Conservation (phyloP, 2,888 invertebrate genomes). For the Laspeyria flexula region DNA sequence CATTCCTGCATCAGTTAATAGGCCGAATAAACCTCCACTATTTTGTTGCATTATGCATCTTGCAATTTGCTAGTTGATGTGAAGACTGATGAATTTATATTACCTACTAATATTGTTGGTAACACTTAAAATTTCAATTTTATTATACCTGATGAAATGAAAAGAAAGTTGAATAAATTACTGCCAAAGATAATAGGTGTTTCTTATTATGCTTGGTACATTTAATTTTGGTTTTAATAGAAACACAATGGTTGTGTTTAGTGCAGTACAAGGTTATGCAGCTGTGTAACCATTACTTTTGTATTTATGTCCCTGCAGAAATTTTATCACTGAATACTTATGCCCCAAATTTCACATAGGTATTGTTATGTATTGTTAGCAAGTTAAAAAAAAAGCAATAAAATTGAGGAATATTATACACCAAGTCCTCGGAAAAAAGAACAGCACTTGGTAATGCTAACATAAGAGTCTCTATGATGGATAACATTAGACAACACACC, state of each 20-base stretch:
- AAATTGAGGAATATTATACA: too few species aligned
- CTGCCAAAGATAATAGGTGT: constrained; percentile 35
- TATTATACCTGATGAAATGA: constrained; percentile 1
- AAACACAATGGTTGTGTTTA: not conserved
- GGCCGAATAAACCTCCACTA: constrained; percentile 23
- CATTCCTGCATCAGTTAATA: not conserved
- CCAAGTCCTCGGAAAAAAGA: too few species aligned
- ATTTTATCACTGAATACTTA: too few species aligned
- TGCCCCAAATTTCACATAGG: too few species aligned
- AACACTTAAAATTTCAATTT: not conserved
- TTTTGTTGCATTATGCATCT: constrained; percentile 27
- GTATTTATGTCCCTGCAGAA: not conserved
- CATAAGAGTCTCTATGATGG: too few species aligned
- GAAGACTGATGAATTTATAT: constrained; percentile 78
- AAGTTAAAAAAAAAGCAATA: too few species aligned
- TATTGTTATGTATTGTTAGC: too few species aligned
- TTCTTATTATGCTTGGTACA: constrained; percentile 7
- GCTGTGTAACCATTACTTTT: not conserved
- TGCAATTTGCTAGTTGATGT: constrained; percentile 44
- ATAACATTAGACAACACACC: too few species aligned
- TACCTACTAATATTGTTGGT: constrained; percentile 25
- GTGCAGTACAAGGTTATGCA: not conserved
- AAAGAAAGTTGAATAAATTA: constrained; percentile 12
- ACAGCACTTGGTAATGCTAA: too few species aligned
- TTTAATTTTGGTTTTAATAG: not conserved